These are phyloP conservation scores for Chalcosyrphus nemorum DNA, from an alignment of 2,888 invertebrate species.

Conservation along the genomic window DNA sequence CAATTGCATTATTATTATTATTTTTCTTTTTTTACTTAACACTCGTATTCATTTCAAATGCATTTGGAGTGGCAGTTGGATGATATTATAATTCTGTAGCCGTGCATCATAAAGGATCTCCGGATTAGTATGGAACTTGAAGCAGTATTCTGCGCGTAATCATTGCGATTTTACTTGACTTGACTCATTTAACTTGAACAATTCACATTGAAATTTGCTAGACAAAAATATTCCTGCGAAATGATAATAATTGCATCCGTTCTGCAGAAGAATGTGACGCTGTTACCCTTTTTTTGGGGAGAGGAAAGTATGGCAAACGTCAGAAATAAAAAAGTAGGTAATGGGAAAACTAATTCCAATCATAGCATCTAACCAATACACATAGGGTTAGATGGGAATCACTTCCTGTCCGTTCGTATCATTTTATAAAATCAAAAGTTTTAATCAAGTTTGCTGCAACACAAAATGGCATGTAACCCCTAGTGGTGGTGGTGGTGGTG, in stretches of 20 bases:
- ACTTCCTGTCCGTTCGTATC: constrained; percentile 58
- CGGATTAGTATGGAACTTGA: background rate
- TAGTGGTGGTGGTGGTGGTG: too few species aligned
- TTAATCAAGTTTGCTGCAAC: constrained; percentile 67
- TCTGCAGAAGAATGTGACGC: background rate
- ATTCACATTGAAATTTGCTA: constrained; percentile 35
- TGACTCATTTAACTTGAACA: constrained; percentile 50
- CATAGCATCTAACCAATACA: constrained; percentile 35
- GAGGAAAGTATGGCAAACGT: too few species aligned
- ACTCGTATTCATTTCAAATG: constrained; percentile 6
- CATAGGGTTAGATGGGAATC: constrained; percentile 23
- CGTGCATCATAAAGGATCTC: background rate
- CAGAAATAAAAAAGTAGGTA: background rate
- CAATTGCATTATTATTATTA: background rate
- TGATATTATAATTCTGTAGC: constrained; percentile 13
- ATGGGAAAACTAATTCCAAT: constrained; percentile 52
- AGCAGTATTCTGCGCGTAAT: constrained; percentile 1
- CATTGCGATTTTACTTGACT: constrained; percentile 23
- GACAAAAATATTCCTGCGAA: constrained; percentile 42
- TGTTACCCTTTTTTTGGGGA: too few species aligned
- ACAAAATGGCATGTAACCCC: constrained; percentile 60
- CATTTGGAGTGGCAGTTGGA: background rate
- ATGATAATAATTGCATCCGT: constrained; percentile 41
- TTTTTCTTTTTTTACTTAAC: background rate
- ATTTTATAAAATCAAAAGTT: constrained; percentile 69